These are phyloP conservation scores for Pantelozetes paolii DNA, from an alignment of 2,888 invertebrate genomes.

Conservation along the genomic window DNA sequence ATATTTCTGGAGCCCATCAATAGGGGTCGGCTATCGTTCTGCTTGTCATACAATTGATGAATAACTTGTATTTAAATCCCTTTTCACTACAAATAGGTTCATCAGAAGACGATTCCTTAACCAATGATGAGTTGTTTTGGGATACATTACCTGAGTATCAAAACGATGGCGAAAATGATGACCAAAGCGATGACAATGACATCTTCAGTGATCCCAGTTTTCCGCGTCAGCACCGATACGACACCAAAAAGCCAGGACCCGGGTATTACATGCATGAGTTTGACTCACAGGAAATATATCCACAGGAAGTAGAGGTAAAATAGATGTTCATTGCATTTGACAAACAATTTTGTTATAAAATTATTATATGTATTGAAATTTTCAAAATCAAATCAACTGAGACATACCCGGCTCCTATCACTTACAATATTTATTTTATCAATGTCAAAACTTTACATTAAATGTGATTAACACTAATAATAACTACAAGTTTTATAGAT, in stretches of 20 bases:
- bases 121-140: not conserved
- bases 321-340: not conserved
- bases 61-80: not conserved
- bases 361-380: not conserved
- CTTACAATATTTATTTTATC: too few species aligned
- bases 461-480: too few species aligned
- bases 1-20: not conserved
- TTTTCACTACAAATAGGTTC: not conserved
- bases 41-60: not conserved
- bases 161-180: constrained; percentile 35
- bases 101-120: not conserved
- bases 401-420: too few species aligned
- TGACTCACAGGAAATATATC: constrained; percentile 49
- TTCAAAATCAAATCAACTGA: too few species aligned
- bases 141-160: constrained; percentile 29
- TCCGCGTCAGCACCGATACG: constrained; percentile 78
- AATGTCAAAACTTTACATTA: too few species aligned
- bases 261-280: constrained; percentile 64
- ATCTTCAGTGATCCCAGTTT: constrained; percentile 55
- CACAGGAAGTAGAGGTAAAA: not conserved
- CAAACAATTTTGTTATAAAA: not conserved
- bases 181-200: constrained; percentile 1
- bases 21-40: not conserved
- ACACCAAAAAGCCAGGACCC: constrained; percentile 93
- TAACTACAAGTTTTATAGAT: too few species aligned